Evolutionary conservation across 2,113 vertebrate species (phyloP), one percentile per base, ranked within the genome.

Genomic region (Pipa parva): DNA sequence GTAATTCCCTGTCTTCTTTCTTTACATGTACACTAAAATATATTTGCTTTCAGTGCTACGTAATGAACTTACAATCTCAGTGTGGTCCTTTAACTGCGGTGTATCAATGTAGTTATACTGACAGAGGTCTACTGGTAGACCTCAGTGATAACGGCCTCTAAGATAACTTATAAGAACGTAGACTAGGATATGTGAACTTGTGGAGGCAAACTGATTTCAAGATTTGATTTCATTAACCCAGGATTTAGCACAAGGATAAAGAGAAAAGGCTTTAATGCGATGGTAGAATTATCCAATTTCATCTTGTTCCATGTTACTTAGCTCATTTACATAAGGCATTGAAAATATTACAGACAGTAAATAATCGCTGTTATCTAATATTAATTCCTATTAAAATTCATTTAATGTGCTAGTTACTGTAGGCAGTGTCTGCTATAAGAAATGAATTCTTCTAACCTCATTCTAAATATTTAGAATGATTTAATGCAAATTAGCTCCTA

Each of bases 401-500:
- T 28, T 48, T 33, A n/a, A 36, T 28, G 36, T 18, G n/a, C 4
- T 18, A 3, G 13, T 42, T 15, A 57, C 63, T 65, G 29, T 15
- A 4, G 37, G 63, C 52, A 13, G 45, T 21, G 6, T 3, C 21
- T 59, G 55, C 45, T 56, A 51, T 26, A 13, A 51, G 20, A 45
- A 21, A 59, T 68, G 45, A 12, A 7, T 13, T 7, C 33, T 13
- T 48, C 12, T 37, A 22, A 15, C 5, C 33, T 22, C 21, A 36
- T 13, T 7, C 20, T 7, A 45, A 10, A 56, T 29, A 65, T 65
- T 56, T 31, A 31, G 29, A 56, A 33, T 45, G 51, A 66, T 66
- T n/a, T 46, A 31, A 66, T 48, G 27, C 26, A 58, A 18, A 57
- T 66, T 17, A 39, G 56, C 65, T 39, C 25, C 15, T 51, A 51